A percentile compares a stretch with the other conserved stretches of the same genome.
phyloP scores from a whole-genome alignment of 2,888 invertebrate genomes.

The Drosophila cracens region DNA sequence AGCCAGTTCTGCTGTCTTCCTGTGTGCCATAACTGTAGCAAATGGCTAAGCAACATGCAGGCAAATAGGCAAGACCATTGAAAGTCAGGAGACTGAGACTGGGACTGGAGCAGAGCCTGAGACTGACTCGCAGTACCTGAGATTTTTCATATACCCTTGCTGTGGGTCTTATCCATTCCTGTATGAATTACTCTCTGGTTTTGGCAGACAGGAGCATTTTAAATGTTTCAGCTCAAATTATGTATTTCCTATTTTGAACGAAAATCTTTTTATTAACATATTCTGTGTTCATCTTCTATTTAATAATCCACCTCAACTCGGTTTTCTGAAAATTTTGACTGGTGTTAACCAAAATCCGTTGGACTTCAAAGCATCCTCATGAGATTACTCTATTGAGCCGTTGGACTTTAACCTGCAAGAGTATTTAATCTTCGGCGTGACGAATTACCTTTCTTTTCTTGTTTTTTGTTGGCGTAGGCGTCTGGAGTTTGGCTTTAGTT shows the following conservation, averaged over 20 bases:
- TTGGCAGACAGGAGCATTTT: neutral
- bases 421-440: neutral
- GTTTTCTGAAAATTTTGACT: neutral
- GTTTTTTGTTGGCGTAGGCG: slow-evolving; percentile 66
- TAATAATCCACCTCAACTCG: neutral
- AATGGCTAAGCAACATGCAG: slow-evolving; percentile 78
- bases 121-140: slow-evolving; percentile 3
- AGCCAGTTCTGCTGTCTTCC: slow-evolving; percentile 61
- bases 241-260: neutral
- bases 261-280: neutral
- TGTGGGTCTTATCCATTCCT: neutral
- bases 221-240: neutral
- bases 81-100: slow-evolving; percentile 4
- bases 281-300: neutral
- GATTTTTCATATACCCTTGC: slow-evolving; percentile 15
- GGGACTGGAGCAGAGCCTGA: neutral
- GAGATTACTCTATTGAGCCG: neutral
- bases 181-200: neutral
- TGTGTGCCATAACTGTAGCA: slow-evolving; percentile 82
- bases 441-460: neutral
- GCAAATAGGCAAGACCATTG: slow-evolving; percentile 11
- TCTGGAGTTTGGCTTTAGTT: slow-evolving; percentile 50
- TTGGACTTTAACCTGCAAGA: neutral
- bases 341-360: neutral
- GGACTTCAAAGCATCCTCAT: neutral